Base-by-base conservation (phyloP, 92 coral and sea anemone genomes). In the Umimayanthus kanabou region DNA sequence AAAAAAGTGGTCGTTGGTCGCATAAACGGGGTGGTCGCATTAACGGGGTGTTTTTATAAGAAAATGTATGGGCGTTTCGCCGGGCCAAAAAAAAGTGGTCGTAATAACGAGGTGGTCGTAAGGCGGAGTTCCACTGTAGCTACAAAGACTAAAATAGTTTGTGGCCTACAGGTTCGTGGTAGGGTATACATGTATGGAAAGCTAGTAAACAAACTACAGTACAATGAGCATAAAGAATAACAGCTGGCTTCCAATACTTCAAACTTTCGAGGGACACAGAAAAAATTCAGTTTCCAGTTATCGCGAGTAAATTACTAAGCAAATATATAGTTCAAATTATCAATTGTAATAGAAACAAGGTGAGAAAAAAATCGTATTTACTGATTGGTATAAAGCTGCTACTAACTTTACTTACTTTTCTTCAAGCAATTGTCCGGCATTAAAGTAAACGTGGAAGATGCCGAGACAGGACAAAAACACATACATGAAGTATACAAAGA, bases 341-440 rank as follows among this genome's bases (percentile, higher is more conserved):
- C 69, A 61, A 61, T 9, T 61, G 9, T 61, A 61, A 20, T 61
- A 22, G 6, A 61, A 20, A 61, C 26, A 72, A 2, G 39, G 0
- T 72, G 15, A 15, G 39, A 8, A 72, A 9, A 9, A 20, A 4
- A 30, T 23, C 28, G 2, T 20, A 42, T 22, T 42, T 33, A 11
- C 45, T 3, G 47, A 16, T 79, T 6, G 9, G 73, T 25, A 20
- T 28, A 33, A 43, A 25, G 8, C 50, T 42, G 5, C 29, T 50
- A 26, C 18, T 39, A 6, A 67, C 65, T 10, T 30, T 65, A 16
- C 8, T 6, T 5, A 3, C 13, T 23, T 42, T 43, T 75, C 50
- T 66, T 61, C 15, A 86, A 94, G 97, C 95, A 92, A 73, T 89
- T 94, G 33, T 86, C 97, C 16, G 86, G 94, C 37, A 94, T 94